Evolutionary conservation across 2,797 vertebrate species (phyloP), one percentile per base, ranked within the genome.

Genomic region (Pipistrellus pygmaeus): DNA sequence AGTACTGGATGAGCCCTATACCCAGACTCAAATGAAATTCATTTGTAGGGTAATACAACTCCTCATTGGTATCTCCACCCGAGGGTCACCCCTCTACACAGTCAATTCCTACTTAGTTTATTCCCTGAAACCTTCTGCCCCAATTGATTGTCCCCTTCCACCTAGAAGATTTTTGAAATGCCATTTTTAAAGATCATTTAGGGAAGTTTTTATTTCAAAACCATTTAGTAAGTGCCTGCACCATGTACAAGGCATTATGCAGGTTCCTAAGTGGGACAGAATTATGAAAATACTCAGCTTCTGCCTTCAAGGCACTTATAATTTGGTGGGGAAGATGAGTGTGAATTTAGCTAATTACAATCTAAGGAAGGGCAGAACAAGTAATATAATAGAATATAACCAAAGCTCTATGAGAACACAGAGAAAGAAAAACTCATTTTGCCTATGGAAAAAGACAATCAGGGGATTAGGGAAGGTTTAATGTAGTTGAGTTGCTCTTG

Each of bases 101-200:
- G 41, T 76, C 78, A 94, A 9, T 91, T 57, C n/a, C 82, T 64
- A 60, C 11, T 69, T 75, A 71, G 21, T 89, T 95, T 82, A 93
- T 80, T 92, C 68, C 27, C 44, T 71, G 46, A 89, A 93, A 78
- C 78, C 38, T 76, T 73, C 35, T 66, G 13, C 9, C 53, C 32
- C 91, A 95, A 82, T 62, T 88, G 30, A 88, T 90, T 21, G 60
- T 68, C 35, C 46, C 3, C 27, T 87, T 83, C 11, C 13, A 76
- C 38, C 41, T 84, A 71, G 66, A 78, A 83, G 64, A 91, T 86
- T 64, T 66, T 94, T 62, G 71, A 95, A 87, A 81, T 84, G 51
- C 8, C n/a, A 80, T 32, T 23, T 87, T 76, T 86, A 91, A 93
- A 90, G 38, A 83, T 76, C 32, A 75, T 62, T 81, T 86, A 30